Conservation (phyloP, 2,888 invertebrate species). For the Eupithecia subumbrata region DNA sequence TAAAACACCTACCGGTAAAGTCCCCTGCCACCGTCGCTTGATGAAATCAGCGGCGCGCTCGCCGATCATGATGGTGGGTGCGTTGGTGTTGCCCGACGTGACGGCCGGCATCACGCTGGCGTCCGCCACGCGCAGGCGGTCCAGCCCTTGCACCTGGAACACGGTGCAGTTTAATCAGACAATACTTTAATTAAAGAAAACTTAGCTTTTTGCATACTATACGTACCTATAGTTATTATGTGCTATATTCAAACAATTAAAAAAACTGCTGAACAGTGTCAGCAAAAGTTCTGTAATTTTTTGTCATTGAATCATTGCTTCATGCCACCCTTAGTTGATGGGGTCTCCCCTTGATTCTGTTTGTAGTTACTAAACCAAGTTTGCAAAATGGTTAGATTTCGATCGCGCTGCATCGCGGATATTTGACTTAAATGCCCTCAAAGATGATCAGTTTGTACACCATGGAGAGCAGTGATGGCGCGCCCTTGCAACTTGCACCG, state of each 20-base stretch:
- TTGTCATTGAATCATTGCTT: not conserved
- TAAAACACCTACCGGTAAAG: not conserved
- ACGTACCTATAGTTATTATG: too few relatives aligned
- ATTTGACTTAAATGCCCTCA: too few relatives aligned
- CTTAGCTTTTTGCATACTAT: too few relatives aligned
- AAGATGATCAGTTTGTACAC: not conserved
- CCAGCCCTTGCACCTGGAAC: constrained; percentile 85
- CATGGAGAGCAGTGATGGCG: not conserved
- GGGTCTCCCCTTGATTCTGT: not conserved
- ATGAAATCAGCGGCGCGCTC: constrained; percentile 87
- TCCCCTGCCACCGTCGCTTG: constrained; percentile 84
- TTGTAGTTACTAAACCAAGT: not conserved
- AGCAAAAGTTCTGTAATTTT: not conserved
- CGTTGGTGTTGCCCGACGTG: constrained; percentile 87
- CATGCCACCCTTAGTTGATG: not conserved
- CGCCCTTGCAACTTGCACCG: too few relatives aligned
- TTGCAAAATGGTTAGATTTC: too few relatives aligned
- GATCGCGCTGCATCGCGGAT: too few relatives aligned
- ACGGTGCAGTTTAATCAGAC: not conserved
- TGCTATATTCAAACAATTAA: not conserved
- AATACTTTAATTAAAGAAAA: too few relatives aligned
- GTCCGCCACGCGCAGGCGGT: constrained; percentile 87
- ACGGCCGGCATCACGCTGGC: constrained; percentile 88
- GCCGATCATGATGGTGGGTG: constrained; percentile 87
- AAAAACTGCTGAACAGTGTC: not conserved